phyloP scores from a whole-genome alignment of 2,888 invertebrate species.

The Tolmerus cingulatus region DNA sequence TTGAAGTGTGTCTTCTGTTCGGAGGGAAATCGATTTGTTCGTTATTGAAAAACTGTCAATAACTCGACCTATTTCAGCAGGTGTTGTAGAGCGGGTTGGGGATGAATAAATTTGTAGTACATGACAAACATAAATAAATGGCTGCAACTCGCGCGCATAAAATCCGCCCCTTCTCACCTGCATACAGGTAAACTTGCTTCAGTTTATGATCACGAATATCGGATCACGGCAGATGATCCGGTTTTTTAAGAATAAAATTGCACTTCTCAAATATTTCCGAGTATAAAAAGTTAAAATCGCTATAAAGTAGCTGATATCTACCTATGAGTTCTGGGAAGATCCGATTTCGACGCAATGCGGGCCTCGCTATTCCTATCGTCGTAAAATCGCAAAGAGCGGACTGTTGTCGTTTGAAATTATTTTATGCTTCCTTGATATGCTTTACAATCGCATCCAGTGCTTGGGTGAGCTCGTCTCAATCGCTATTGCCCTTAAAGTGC shows the following conservation, averaged over 20 bases:
- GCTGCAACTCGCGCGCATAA: not conserved
- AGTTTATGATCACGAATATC: not conserved
- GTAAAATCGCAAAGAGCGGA: not conserved
- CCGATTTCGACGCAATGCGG: not conserved
- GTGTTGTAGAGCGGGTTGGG: not conserved
- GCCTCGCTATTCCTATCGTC: not conserved
- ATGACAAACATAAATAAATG: not conserved
- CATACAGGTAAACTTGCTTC: not conserved
- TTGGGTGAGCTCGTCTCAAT: not conserved
- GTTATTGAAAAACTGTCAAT: not conserved
- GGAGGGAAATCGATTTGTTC: not conserved
- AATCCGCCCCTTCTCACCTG: not conserved
- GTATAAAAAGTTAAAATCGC: not conserved
- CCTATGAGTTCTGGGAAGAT: not conserved
- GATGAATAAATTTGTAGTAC: not conserved
- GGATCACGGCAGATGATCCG: not conserved
- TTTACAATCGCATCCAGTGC: not conserved
- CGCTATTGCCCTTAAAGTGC: not conserved
- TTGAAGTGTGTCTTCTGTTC: not conserved
- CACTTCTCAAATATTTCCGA: not conserved
- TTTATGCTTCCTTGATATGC: not conserved
- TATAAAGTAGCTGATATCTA: not conserved
- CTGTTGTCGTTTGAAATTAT: not conserved
- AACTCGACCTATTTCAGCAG: not conserved
- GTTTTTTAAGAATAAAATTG: not conserved